Base-by-base conservation (phyloP, 2,797 vertebrate genomes). In the Pseudochaenichthys georgianus region DNA sequence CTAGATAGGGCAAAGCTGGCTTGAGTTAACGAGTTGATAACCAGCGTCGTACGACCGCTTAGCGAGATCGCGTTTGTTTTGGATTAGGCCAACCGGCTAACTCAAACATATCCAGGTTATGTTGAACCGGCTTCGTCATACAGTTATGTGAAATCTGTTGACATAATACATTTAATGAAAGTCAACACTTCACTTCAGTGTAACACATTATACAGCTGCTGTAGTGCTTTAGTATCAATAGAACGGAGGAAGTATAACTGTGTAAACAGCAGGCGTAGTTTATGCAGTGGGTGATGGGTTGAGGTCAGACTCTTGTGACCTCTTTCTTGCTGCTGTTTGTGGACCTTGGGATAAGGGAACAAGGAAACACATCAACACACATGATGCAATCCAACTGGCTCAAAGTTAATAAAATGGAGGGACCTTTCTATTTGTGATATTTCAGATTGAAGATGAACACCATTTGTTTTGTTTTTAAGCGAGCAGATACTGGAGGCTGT, bases 221-320 rank as follows among this genome's bases (percentile, higher is more conserved):
- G 28, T 28, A 28, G 4, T 28, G 28, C 15, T 23, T 13, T 5
- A 13, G 9, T 19, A 6, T 53, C 3, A 58, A 3, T 2, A 31
- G 31, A 46, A 19, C 23, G 41, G 28, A 31, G 28, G 42, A 13
- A 41, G 12, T 70, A 17, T 31, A 4, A 12, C 50, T 46, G 34
- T 61, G 54, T 16, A 11, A 59, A 21, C 51, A 55, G 34, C 43
- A 12, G 65, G 43, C 54, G 31, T 2, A 70, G 68, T 50, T 61
- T 23, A 73, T 59, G 70, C 54, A 9, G 47, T 11, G 21, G 52
- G 9, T 2, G 38, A 46, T 0, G 11, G 68, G 4, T 10, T 4
- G 47, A 73, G 69, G 71, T 83, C 73, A 59, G 53, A 55, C 17
- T 43, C 47, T 4, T 41, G 28, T 48, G 75, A 77, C 78, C 80